Conservation (phyloP, 2,888 invertebrate genomes). For the Stramonita haemastoma region DNA sequence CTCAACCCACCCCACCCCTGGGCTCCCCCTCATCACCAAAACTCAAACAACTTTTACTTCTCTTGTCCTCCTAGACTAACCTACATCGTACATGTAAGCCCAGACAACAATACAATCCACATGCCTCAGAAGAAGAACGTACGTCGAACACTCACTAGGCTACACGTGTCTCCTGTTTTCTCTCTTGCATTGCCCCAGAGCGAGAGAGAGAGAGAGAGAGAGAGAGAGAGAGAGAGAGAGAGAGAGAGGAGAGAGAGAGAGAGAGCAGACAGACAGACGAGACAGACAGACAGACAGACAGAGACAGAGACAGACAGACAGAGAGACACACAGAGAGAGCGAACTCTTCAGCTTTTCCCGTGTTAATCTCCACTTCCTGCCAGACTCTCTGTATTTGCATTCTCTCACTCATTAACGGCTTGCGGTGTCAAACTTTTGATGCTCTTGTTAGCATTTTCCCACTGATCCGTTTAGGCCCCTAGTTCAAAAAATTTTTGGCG, state of each 20-base stretch:
- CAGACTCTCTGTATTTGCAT: conserved; percentile 36
- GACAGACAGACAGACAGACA: neutral
- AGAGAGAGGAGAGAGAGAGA: neutral
- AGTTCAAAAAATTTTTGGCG: neutral
- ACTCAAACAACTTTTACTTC: too few species aligned
- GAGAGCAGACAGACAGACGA: too few species aligned
- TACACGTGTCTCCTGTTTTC: too few species aligned
- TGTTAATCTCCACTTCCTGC: conserved; percentile 36
- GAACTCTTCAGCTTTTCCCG: neutral
- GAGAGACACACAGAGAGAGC: neutral
- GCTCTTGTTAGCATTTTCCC: conserved; percentile 13
- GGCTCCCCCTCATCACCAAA: too few species aligned
- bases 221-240: neutral
- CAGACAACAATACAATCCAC: too few species aligned
- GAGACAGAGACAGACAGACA: neutral
- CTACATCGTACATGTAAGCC: too few species aligned
- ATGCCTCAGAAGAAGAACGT: too few species aligned
- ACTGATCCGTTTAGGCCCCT: neutral
- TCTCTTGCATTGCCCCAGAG: too few species aligned
- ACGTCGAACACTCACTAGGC: too few species aligned
- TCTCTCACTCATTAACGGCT: conserved; percentile 27
- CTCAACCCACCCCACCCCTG: too few species aligned
- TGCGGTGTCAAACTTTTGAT: conserved; percentile 33
- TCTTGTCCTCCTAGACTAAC: too few species aligned
- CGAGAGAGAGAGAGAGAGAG: neutral